These are phyloP conservation scores for Vulpes vulpes DNA, from an alignment of 2,113 vertebrate species.

Conservation along the genomic window DNA sequence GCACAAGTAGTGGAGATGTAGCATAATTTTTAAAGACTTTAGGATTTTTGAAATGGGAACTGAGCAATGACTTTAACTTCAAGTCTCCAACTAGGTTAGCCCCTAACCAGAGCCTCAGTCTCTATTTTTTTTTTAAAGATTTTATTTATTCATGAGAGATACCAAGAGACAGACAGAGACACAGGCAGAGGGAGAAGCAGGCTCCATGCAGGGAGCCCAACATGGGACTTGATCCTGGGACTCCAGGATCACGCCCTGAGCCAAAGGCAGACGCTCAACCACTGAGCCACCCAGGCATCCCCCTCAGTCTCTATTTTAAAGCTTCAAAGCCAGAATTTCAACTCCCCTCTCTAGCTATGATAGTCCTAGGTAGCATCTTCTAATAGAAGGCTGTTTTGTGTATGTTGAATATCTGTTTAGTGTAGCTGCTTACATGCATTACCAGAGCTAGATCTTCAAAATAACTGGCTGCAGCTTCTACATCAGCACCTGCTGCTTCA, in stretches of 20 bases:
- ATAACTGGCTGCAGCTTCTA: not conserved
- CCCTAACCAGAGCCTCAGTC: not conserved
- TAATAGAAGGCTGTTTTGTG: not conserved
- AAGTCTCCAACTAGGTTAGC: not conserved
- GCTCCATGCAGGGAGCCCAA: no score
- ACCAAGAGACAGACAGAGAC: no score
- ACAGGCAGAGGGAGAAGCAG: no score
- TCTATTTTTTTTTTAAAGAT: not conserved
- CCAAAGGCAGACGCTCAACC: no score
- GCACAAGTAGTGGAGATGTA: not conserved
- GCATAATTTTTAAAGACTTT: not conserved
- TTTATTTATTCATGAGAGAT: no score
- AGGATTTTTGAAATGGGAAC: not conserved
- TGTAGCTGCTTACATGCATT: not conserved
- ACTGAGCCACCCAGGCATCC: no score
- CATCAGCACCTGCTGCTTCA: not conserved
- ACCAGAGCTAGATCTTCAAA: not conserved
- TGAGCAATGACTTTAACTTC: not conserved
- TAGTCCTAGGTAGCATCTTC: not conserved
- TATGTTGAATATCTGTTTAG: not conserved
- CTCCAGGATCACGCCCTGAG: no score
- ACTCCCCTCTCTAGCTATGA: not conserved
- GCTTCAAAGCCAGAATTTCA: not conserved
- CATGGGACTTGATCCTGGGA: no score
- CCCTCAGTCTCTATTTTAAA: not conserved